Evolutionary conservation across 1,140 invertebrate genomes (phyloP), one percentile per base, ranked within the genome.

Genomic region (Lepidostoma basale): DNA sequence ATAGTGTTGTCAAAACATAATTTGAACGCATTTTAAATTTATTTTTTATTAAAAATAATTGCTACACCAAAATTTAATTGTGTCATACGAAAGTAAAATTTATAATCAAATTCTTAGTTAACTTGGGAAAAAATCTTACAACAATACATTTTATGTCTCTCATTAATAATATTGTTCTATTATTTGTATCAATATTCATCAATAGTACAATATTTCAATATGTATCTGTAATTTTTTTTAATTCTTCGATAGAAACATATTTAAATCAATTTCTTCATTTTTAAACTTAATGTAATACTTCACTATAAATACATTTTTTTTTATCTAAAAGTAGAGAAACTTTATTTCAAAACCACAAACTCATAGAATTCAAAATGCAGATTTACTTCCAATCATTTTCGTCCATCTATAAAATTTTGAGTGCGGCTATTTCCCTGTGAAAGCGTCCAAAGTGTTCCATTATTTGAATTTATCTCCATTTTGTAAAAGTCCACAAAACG

Each of bases 391-490:
- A 33, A 33, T 33, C 12, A 6, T 33, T 33, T 33, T 33, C 12
- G 12, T 33, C 12, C 12, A 33, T 33, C 12, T 12, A 33, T 33
- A 5, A 33, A 33, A 6, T 33, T 33, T 12, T 8, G 44, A 47
- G 16, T 6, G 44, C 5, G 8, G 16, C 8, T 33, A 33, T 33
- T 5, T 33, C 6, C 12, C 12, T 33, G 12, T 33, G 30, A 33
- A 6, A 33, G 12, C 42, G 6, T 12, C n/a, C 14, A 28, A 56
- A 30, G n/a, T 18, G 52, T 14, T 56, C 28, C 52, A 14, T 56
- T 56, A 33, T 56, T 56, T 56, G 25, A 30, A 56, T 56, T 28
- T 28, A 30, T 30, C 52, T 33, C 25, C 28, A 56, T 33, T 30
- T 56, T 56, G 5, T 14, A 56, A 56, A 33, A 56, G n/a, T 33